Percentiles rank a stretch among this genome's conserved stretches.
Evolutionary conservation across 53 echinoderm and acorn worm species (phyloP).

Genomic region (Mesocentrotus franciscanus): DNA sequence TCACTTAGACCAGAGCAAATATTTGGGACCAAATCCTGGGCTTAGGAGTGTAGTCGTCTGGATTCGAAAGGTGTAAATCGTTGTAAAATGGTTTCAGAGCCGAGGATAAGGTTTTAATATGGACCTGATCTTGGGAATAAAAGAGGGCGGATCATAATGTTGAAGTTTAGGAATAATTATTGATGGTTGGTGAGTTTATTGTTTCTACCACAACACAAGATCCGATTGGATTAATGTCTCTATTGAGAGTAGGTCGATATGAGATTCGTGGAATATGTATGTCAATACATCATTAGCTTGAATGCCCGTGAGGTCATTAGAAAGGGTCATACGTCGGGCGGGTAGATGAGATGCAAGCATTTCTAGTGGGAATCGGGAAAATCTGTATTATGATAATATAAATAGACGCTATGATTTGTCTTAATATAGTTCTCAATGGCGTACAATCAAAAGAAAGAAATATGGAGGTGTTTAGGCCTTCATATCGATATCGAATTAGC

Average conservation of each 20-base stretch:
- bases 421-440: background rate
- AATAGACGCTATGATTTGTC: background rate
- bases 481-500: background rate
- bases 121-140: constrained; percentile 22
- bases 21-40: constrained; percentile 60
- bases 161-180: constrained; percentile 49
- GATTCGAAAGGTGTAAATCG: constrained; percentile 64
- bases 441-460: background rate
- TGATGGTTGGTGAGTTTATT: constrained; percentile 47
- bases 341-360: background rate
- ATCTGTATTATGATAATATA: background rate
- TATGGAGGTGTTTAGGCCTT: background rate
- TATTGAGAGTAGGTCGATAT: background rate
- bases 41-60: constrained; percentile 36
- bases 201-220: constrained; percentile 61
- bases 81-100: constrained; percentile 36
- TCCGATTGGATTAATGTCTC: constrained; percentile 63
- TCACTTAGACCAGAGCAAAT: constrained; percentile 47
- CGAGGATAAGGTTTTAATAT: constrained; percentile 1
- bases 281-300: constrained; percentile 60
- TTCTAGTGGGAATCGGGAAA: background rate
- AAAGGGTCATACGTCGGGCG: constrained; percentile 4
- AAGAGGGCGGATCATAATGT: constrained; percentile 47
- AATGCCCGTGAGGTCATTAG: constrained; percentile 25
- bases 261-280: constrained; percentile 68